Evolutionary conservation across 2,113 vertebrate species (phyloP).

Genomic region (Acrocephalus arundinaceus): DNA sequence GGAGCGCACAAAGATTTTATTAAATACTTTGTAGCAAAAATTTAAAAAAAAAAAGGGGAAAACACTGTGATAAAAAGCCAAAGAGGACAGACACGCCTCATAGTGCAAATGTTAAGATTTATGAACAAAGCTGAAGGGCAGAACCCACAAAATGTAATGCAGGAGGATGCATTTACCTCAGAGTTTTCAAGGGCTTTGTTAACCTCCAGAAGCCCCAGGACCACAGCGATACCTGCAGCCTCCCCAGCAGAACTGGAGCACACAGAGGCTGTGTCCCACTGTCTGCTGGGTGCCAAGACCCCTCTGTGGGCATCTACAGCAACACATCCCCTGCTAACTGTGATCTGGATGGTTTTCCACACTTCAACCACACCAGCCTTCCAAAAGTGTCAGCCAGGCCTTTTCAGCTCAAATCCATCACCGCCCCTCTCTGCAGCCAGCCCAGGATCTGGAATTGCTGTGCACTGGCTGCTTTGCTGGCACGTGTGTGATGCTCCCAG

Average conservation of each 20-base stretch:
- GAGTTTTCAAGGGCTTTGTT: background rate
- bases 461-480: background rate
- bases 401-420: background rate
- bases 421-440: background rate
- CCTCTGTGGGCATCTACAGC: background rate
- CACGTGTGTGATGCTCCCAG: accelerated
- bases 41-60: background rate
- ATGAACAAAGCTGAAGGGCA: background rate
- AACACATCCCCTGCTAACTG: background rate
- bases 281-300: background rate
- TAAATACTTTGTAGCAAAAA: background rate
- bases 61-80: background rate
- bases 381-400: background rate
- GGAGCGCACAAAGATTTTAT: background rate
- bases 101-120: background rate
- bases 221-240: background rate
- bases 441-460: background rate
- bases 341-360: background rate
- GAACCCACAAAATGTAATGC: background rate
- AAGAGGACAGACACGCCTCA: background rate
- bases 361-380: background rate
- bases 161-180: background rate
- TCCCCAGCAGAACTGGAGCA: background rate
- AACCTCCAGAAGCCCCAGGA: background rate
- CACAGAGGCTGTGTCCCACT: background rate